Evolutionary conservation across 2,113 vertebrate species (phyloP).

Genomic region (Panthera tigris): DNA sequence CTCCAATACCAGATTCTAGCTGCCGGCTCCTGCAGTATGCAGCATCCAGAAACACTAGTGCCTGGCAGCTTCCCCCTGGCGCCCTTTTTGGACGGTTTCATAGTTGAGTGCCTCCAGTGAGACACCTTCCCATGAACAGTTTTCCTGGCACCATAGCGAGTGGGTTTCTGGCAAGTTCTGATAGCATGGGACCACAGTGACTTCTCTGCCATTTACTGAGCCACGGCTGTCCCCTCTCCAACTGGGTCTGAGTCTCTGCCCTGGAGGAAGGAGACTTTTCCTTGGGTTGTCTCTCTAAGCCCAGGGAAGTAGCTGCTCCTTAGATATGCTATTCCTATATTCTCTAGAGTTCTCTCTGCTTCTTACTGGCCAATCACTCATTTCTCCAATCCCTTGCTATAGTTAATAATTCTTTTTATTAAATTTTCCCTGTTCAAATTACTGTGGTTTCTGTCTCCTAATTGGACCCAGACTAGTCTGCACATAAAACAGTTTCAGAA

Average conservation of each 20-base stretch:
- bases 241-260: not conserved
- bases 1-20: not conserved
- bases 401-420: slow-evolving; percentile 23
- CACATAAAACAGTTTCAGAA: not conserved
- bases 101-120: not conserved
- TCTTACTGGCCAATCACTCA: not conserved
- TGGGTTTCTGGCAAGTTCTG: not conserved
- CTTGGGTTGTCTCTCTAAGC: not conserved
- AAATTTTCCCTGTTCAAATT: slow-evolving; percentile 27
- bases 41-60: not conserved
- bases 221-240: not conserved
- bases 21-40: not conserved
- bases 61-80: not conserved
- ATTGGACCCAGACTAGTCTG: not conserved
- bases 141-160: not conserved
- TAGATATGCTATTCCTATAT: not conserved
- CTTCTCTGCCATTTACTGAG: not conserved
- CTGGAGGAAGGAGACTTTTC: not conserved
- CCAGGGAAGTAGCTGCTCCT: not conserved
- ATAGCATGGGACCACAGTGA: not conserved
- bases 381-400: not conserved
- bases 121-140: not conserved
- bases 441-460: not conserved
- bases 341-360: not conserved
- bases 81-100: not conserved